Evolutionary conservation across 2,113 vertebrate species (phyloP), one percentile per base, ranked within the genome.

Genomic region (Tricholaema leucomelas): DNA sequence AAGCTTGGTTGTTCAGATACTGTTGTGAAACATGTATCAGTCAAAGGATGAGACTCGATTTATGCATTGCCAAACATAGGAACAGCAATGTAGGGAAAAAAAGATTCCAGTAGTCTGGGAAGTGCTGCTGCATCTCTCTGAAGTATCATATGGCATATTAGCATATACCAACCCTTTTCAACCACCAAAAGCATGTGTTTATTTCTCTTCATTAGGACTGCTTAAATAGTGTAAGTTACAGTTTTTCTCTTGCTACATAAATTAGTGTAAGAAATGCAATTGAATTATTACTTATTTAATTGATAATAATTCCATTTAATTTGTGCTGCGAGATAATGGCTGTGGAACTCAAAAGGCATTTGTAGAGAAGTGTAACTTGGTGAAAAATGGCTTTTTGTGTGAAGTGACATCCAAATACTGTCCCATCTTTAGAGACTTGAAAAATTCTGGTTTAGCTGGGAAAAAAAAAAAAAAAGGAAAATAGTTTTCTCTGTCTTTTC

Each of bases 231-330:
- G 42, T 50, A 88, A 85, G 58, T 72, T 92, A 56, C 42, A 90
- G 60, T 35, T 91, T 92, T 92, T 48, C 27, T 25, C 58, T 55
- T 83, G 20, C 31, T 71, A 81, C 78, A 78, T 69, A 76, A 92
- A 67, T 88, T 88, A 55, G 27, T 69, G 15, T 31, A 82, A 71
- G 60, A 91, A 92, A 81, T 4, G 2, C 82, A 77, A 89, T 54
- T 80, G 50, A 92, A 76, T 92, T 92, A 18, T 89, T 94, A 44
- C 81, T 71, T 82, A 90, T 85, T 87, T 95, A 81, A 75, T 88
- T 86, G 54, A 56, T 90, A 81, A 85, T 87, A 94, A 90, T 93
- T 81, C n/a, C 74, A 65, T 21, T 84, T 84, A 88, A 56, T 81
- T 83, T 84, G 59, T 92, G 66, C 66, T 9, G 14, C 55, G 93